Evolutionary conservation across 2,113 vertebrate species (phyloP).

Genomic region (Carollia perspicillata): DNA sequence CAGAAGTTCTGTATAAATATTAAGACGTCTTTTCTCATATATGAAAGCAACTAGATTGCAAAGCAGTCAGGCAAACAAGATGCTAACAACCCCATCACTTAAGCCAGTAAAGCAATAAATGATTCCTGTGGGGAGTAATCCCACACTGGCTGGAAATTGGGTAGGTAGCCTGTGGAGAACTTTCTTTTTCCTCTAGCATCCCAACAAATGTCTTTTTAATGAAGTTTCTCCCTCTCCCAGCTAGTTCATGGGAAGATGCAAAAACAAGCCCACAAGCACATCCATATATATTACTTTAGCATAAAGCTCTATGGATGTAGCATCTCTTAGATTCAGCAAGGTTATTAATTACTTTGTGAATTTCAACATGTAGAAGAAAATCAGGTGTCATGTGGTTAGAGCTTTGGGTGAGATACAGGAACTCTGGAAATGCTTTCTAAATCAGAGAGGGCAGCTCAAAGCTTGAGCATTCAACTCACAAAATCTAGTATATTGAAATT

Average conservation of each 20-base stretch:
- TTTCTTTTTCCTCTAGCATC: slow-evolving; percentile 31
- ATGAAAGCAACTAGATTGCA: slow-evolving; percentile 48
- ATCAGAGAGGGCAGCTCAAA: neutral
- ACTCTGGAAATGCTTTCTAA: neutral
- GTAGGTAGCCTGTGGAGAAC: slow-evolving; percentile 27
- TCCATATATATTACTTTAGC: neutral
- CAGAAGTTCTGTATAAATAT: slow-evolving; percentile 42
- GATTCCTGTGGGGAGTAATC: slow-evolving; percentile 59
- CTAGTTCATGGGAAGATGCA: slow-evolving; percentile 17
- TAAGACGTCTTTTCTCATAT: slow-evolving; percentile 25
- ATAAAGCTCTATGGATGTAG: neutral
- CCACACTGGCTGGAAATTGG: slow-evolving; percentile 54
- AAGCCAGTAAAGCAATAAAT: slow-evolving; percentile 56
- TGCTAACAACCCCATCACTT: slow-evolving; percentile 59
- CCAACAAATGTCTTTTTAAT: slow-evolving; percentile 69
- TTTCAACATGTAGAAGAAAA: slow-evolving; percentile 9
- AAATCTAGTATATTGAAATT: neutral
- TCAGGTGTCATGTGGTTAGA: neutral
- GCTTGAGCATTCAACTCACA: neutral
- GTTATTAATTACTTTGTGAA: slow-evolving; percentile 2
- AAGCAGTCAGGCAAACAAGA: slow-evolving; percentile 55
- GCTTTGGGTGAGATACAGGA: neutral
- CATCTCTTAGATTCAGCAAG: neutral
- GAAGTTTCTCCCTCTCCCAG: slow-evolving; percentile 43
- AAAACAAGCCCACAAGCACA: slow-evolving; percentile 28